Evolutionary conservation across 2,113 vertebrate genomes (phyloP).

Genomic region (Gorilla gorilla): DNA sequence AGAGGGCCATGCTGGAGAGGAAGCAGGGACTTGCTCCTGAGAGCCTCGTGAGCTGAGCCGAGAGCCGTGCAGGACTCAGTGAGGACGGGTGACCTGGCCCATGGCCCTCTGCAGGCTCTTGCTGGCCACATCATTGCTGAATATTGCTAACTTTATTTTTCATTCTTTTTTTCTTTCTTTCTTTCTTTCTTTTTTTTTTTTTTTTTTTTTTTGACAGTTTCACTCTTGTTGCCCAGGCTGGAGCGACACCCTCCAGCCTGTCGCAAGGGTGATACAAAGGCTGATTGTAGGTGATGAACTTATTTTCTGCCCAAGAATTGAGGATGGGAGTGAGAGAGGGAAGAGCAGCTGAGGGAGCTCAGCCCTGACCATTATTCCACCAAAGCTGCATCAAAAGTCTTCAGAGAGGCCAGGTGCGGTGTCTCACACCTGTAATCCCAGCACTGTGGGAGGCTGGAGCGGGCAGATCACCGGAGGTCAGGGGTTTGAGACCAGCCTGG

Average conservation of each 20-base stretch:
- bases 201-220: no score
- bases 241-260: no score
- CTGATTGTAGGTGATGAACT: background rate
- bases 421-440: background rate
- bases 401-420: accelerated
- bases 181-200: no score
- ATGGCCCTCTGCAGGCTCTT: background rate
- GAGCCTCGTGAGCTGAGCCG: background rate
- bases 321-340: background rate
- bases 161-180: no score
- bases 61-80: background rate
- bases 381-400: background rate
- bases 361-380: background rate
- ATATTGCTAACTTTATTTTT: background rate
- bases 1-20: background rate
- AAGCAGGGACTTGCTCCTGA: background rate
- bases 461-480: background rate
- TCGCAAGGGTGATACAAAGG: background rate
- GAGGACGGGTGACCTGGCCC: background rate
- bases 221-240: no score
- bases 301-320: background rate
- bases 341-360: background rate
- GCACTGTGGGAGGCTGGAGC: background rate
- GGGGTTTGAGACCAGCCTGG: background rate
- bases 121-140: background rate